Evolutionary conservation across 2,113 vertebrate species (phyloP), one percentile per base, ranked within the genome.

Genomic region (Mormoops blainvillei): DNA sequence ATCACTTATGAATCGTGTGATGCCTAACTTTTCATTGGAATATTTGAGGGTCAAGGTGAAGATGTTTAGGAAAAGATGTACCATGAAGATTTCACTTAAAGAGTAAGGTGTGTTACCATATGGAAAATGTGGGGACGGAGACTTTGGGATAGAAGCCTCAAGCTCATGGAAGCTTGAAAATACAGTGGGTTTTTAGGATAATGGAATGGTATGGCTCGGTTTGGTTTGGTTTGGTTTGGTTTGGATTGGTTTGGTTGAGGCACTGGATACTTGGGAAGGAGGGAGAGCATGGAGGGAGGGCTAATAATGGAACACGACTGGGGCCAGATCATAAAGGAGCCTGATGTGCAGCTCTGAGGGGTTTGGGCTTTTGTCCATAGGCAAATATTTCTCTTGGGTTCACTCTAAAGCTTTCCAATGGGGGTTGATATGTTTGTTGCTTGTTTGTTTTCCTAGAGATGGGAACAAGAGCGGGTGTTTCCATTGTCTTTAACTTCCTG

Each of bases 401-500:
- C 19, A 74, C 26, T 48, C 78, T 43, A 41, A 86, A 91, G 50
- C 61, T 94, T 95, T 91, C 33, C 83, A 71, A 73, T 38, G 54
- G 95, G 87, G 73, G 50, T 0, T 70, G 74, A 70, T 84, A 36
- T 68, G 56, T 26, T 74, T 71, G 43, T 78, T 28, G 13, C 73
- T 68, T 83, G 31, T 91, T 94, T 96, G 71, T 78, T 93, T 97
- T 96, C 93, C 89, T 89, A 94, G 87, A 77, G 63, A 67, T 45
- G 63, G 77, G 85, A 83, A 96, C 12, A 0, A 96, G 88, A 84
- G 38, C 61, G 26, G 0, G 38, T 93, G 36, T 92, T 95, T 92
- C 87, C 83, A 82, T 50, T 94, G 52, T 94, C 93, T 91, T 89
- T 68, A 73, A 94, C 86, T 97, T 97, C 93, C 91, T 83, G 52